Percentiles rank a stretch among this genome's conserved stretches.
These are phyloP conservation scores for Willowsia nigromaculata DNA, from an alignment of 2,888 invertebrate genomes.

Conservation along the genomic window DNA sequence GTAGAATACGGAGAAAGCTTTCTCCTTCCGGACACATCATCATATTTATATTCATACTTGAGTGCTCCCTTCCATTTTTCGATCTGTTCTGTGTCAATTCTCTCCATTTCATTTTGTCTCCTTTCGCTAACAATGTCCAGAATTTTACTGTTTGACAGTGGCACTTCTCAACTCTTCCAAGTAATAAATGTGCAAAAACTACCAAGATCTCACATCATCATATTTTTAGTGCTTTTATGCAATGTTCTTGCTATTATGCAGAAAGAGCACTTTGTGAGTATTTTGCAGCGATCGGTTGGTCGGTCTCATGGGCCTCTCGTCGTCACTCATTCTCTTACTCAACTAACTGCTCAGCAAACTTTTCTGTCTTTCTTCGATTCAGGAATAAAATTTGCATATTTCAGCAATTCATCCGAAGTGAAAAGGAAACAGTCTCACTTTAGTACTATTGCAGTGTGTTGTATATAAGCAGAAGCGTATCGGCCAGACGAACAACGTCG, in stretches of 20 bases:
- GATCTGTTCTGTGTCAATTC: slow-evolving; percentile 42
- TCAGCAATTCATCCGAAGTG: slow-evolving; percentile 67
- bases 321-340: background rate
- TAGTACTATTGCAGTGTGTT: background rate
- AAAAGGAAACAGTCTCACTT: slow-evolving; percentile 49
- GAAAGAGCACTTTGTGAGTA: background rate
- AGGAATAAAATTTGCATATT: slow-evolving; percentile 69
- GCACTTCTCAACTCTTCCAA: background rate
- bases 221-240: slow-evolving; percentile 7
- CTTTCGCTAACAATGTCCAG: slow-evolving; percentile 38
- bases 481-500: background rate
- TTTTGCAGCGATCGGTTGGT: slow-evolving; percentile 5
- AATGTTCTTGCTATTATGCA: background rate
- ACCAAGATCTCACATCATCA: slow-evolving; percentile 17
- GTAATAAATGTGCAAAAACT: slow-evolving; percentile 23
- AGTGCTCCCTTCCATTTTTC: slow-evolving; percentile 30
- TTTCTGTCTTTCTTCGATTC: slow-evolving; percentile 52
- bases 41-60: slow-evolving; percentile 46
- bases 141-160: slow-evolving; percentile 18
- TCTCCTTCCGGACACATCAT: slow-evolving; percentile 31
- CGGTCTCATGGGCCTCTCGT: slow-evolving; percentile 2
- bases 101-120: slow-evolving; percentile 35
- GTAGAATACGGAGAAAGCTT: background rate
- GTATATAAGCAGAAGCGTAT: background rate
- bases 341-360: slow-evolving; percentile 15